Conservation (phyloP, 2,888 invertebrate species). For the Colletes collaris region DNA sequence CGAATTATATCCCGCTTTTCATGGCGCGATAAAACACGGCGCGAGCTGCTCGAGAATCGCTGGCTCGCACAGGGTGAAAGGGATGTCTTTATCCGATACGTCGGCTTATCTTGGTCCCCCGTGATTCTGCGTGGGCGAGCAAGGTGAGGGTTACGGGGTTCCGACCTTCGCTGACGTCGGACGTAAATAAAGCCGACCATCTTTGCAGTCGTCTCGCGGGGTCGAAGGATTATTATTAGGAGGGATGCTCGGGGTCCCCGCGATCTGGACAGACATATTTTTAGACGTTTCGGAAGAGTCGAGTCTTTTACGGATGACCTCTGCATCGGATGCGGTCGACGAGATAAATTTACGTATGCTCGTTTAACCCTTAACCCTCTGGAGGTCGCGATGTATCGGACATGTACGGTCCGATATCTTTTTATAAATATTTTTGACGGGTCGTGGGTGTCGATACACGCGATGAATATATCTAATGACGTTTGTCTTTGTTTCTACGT, state of each 20-base stretch:
- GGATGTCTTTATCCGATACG: conserved; percentile 54
- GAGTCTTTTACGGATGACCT: neutral
- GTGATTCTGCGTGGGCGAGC: conserved; percentile 46
- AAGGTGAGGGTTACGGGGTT: conserved; percentile 50
- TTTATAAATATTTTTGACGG: no score
- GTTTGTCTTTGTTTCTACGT: no score
- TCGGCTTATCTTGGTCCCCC: conserved; percentile 50
- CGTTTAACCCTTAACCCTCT: no score
- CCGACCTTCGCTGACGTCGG: conserved; percentile 36
- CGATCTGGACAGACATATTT: neutral
- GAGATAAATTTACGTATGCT: no score
- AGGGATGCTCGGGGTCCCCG: neutral
- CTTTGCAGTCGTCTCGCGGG: conserved; percentile 5
- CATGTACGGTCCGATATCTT: no score
- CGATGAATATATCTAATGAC: no score
- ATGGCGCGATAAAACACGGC: conserved; percentile 43
- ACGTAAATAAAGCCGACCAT: conserved; percentile 21
- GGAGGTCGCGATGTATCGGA: no score
- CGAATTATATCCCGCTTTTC: conserved; percentile 50
- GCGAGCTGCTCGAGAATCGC: conserved; percentile 8
- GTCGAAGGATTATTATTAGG: conserved; percentile 11
- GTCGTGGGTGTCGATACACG: no score
- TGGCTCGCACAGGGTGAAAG: conserved; percentile 28
- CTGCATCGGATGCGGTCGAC: no score
- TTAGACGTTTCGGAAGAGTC: neutral